Evolutionary conservation across 2,888 invertebrate genomes (phyloP), one percentile per base, ranked within the genome.

Genomic region (Furcula furcula): DNA sequence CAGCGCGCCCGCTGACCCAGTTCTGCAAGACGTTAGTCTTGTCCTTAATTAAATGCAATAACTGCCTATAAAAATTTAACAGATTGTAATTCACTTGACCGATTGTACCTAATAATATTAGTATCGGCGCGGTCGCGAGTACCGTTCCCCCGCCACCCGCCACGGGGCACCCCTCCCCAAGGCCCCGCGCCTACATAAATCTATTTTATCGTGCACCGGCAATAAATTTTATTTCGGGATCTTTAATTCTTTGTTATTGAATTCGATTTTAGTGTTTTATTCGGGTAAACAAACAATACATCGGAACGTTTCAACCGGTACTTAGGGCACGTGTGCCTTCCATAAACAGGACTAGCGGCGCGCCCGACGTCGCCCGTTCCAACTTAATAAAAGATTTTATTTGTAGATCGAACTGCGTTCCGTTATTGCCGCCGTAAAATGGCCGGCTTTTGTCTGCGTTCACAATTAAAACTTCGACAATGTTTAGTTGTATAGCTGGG

Each of bases 241-340:
- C 88, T 87, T 87, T 87, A 88, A 88, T 88, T 88, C 87, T 88
- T 88, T 88, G 87, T 88, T 88, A 87, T 88, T 86, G 87, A 86
- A 86, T 86, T 86, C 82, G 86, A 87, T 86, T 87, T 88, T 87
- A 88, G 88, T 87, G 87, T 88, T 88, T 86, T 87, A 87, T 87
- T 85, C 82, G 80, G 78, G 82, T 88, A 88, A 88, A 88, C 87
- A 88, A 88, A 87, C 87, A 86, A 83, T 83, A 80, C 75, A 84
- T 78, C 75, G 80, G 74, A 72, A 63, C 78, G 76, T 75, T 79
- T 78, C 76, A 70, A 74, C 72, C 72, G 76, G 79, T 77, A 80
- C 82, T 85, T 78, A 73, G 72, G 54, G 78, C 87, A 86, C 87
- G 87, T 87, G 87, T 79, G 71, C 66, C 53, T 64, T 62, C 60